A percentile compares a stretch with the other conserved stretches of the same genome.
Evolutionary conservation across 2,797 vertebrate genomes (phyloP).

Genomic region (Streptopelia turtur): DNA sequence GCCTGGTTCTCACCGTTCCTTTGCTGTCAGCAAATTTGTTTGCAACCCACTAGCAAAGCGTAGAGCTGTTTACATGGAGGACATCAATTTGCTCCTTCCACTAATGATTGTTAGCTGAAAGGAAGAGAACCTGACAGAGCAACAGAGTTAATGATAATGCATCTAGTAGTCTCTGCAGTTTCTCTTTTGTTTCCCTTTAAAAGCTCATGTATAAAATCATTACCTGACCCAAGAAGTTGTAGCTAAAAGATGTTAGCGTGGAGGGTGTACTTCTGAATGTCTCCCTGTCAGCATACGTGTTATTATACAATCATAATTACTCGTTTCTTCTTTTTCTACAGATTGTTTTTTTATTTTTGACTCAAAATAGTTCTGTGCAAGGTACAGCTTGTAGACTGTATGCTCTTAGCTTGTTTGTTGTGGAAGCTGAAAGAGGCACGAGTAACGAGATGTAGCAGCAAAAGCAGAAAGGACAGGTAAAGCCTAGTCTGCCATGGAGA

Average conservation of each 20-base stretch:
- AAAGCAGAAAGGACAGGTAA: background rate
- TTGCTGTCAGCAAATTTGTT: background rate
- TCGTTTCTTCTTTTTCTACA: background rate
- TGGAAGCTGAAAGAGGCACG: background rate
- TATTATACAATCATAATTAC: background rate
- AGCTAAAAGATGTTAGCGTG: background rate
- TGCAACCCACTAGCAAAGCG: background rate
- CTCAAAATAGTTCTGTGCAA: background rate
- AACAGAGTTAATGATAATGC: background rate
- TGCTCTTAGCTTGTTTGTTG: background rate
- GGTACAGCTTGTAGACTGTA: background rate
- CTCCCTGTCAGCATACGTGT: background rate
- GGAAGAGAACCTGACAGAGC: background rate
- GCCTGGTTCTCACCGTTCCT: background rate
- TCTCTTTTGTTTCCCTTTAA: background rate
- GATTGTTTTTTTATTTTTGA: background rate
- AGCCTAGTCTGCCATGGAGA: background rate
- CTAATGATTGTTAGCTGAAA: background rate
- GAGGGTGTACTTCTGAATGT: background rate
- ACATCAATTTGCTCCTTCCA: background rate
- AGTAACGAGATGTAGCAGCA: background rate
- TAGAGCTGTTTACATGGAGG: background rate
- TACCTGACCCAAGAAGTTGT: background rate
- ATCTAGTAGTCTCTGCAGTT: background rate
- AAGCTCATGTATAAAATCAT: background rate